phyloP scores from a whole-genome alignment of 2,113 vertebrate genomes.

The Tichodroma muraria region DNA sequence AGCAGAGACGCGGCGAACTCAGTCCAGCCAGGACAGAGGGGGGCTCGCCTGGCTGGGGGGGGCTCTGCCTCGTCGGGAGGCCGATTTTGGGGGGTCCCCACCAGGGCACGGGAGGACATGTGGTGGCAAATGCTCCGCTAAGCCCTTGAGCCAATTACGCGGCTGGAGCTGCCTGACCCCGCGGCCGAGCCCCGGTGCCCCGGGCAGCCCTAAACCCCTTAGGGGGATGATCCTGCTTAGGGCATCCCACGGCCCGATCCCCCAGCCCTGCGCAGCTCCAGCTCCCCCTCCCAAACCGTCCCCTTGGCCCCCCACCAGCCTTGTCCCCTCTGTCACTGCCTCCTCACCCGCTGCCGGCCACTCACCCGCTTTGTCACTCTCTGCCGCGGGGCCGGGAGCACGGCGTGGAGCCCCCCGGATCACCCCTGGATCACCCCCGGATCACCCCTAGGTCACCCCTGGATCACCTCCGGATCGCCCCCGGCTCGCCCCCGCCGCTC shows the following conservation, averaged over 20 bases:
- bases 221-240: conserved; percentile 2
- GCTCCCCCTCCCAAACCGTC: too few species aligned
- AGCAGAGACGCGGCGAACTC: too few species aligned
- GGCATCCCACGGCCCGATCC: background rate
- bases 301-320: background rate
- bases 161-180: background rate
- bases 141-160: background rate
- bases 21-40: background rate
- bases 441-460: background rate
- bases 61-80: background rate
- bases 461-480: too few species aligned
- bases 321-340: background rate
- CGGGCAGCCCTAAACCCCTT: background rate
- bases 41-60: accelerated
- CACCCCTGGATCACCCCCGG: too few species aligned
- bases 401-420: background rate
- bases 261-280: accelerated
- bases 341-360: background rate
- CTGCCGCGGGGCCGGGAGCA: accelerated
- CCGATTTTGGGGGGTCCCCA: background rate
- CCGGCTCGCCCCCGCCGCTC: too few species aligned
- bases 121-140: background rate
- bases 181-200: background rate
- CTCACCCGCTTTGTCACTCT: background rate
- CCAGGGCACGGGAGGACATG: background rate